Evolutionary conservation across 1,140 invertebrate species (phyloP).

Genomic region (Trissolcus basalis): DNA sequence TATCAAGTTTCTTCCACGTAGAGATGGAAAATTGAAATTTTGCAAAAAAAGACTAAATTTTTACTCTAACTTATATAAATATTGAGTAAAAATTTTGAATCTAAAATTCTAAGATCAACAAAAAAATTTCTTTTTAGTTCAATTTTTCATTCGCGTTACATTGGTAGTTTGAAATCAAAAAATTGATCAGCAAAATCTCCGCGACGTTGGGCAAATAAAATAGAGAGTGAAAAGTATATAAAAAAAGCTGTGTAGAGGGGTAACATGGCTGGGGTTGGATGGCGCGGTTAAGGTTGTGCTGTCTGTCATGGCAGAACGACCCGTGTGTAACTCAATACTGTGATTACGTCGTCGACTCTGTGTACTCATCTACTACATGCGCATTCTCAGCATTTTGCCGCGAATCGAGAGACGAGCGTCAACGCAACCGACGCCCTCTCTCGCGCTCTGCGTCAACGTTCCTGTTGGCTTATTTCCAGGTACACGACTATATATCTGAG

Average conservation of each 20-base stretch:
- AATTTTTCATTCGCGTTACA: too few species aligned
- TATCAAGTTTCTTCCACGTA: too few species aligned
- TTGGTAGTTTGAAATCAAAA: too few species aligned
- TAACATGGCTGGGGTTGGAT: conserved; percentile 19
- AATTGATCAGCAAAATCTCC: not conserved
- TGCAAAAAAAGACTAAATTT: too few species aligned
- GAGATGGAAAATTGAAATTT: too few species aligned
- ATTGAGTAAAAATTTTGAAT: too few species aligned
- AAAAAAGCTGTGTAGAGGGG: not conserved
- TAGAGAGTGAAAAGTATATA: not conserved
- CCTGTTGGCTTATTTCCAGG: too few species aligned
- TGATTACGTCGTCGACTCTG: conserved; percentile 58
- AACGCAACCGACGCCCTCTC: conserved; percentile 30
- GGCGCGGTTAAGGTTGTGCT: conserved; percentile 23
- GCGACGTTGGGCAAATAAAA: conserved; percentile 2
- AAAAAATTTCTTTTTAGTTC: too few species aligned
- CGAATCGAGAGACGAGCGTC: conserved; percentile 42
- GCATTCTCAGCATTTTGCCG: conserved; percentile 40
- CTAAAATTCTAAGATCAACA: too few species aligned
- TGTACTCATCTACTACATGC: conserved; percentile 48
- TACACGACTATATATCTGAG: conserved; percentile 29
- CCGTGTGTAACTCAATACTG: conserved; percentile 54
- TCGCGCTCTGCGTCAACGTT: conserved; percentile 11
- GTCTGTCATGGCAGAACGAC: conserved; percentile 46
- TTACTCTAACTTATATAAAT: too few species aligned